phyloP scores from a whole-genome alignment of 2,888 invertebrate genomes.

The Hemithea aestivaria region DNA sequence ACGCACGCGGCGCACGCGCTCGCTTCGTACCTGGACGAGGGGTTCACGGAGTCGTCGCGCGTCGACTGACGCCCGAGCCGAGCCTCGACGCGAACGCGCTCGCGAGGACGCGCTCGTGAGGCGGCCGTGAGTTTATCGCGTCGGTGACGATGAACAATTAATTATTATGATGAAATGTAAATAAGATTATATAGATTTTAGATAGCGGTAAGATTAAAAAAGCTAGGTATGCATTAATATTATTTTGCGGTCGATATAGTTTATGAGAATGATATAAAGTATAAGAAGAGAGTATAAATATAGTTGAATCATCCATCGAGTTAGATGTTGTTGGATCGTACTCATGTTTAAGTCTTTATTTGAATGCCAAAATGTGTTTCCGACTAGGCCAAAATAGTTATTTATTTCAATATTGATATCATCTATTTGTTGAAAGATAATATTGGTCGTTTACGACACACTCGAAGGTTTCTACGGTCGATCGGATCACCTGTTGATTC shows the following conservation, averaged over 20 bases:
- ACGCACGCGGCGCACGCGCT: conserved; percentile 47
- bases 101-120: conserved; percentile 46
- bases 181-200: conserved; percentile 73
- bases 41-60: conserved; percentile 60
- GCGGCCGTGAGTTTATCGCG: too few species aligned
- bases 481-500: not conserved
- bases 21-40: conserved; percentile 60
- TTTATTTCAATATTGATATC: conserved; percentile 41
- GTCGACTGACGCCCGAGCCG: conserved; percentile 56
- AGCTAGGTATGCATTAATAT: conserved; percentile 69
- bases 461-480: conserved; percentile 8
- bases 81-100: conserved; percentile 17
- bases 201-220: conserved; percentile 61
- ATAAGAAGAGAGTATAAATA: conserved; percentile 49
- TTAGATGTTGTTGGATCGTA: conserved; percentile 58
- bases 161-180: conserved; percentile 67
- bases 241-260: conserved; percentile 69
- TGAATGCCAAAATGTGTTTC: conserved; percentile 60
- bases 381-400: conserved; percentile 56
- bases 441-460: conserved; percentile 25
- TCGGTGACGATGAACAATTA: conserved; percentile 73
- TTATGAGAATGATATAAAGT: conserved; percentile 47
- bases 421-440: conserved; percentile 25
- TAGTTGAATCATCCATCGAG: conserved; percentile 51
- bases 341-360: conserved; percentile 58